Percentiles rank a stretch among this genome's conserved stretches.
phyloP scores from a whole-genome alignment of 2,888 invertebrate genomes.

The Linnaemya tessellans region DNA sequence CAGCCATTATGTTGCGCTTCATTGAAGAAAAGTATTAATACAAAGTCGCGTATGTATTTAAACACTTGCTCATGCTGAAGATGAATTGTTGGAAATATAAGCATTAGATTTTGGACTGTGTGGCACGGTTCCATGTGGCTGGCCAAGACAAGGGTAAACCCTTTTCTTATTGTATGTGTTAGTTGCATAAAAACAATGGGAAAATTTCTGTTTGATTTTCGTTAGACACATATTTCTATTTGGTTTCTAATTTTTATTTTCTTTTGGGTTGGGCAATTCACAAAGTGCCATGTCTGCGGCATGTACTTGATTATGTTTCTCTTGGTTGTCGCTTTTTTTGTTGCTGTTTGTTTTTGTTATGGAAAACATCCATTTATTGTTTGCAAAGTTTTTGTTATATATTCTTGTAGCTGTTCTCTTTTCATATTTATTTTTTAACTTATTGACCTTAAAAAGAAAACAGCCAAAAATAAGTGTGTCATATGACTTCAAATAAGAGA shows the following conservation, averaged over 20 bases:
- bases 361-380: not conserved
- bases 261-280: slow-evolving; percentile 70
- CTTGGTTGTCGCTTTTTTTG: not conserved
- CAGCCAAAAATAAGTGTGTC: slow-evolving; percentile 64
- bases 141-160: slow-evolving; percentile 48
- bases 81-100: slow-evolving; percentile 21
- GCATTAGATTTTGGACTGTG: slow-evolving; percentile 24
- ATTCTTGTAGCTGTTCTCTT: slow-evolving; percentile 26
- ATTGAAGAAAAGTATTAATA: slow-evolving; percentile 54
- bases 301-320: slow-evolving; percentile 29
- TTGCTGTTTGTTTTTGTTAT: not conserved
- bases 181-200: slow-evolving; percentile 57
- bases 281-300: slow-evolving; percentile 47
- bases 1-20: slow-evolving; percentile 47
- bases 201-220: slow-evolving; percentile 47
- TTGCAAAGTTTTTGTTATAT: slow-evolving; percentile 32
- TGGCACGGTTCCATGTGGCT: slow-evolving; percentile 13
- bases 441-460: slow-evolving; percentile 67
- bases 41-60: not conserved
- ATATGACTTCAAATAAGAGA: slow-evolving; percentile 64
- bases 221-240: slow-evolving; percentile 30
- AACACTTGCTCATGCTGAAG: slow-evolving; percentile 23
- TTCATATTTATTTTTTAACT: slow-evolving; percentile 41
- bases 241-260: slow-evolving; percentile 54
- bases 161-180: slow-evolving; percentile 10